Conservation (phyloP, 2,888 invertebrate genomes). For the Ceramica pisi region DNA sequence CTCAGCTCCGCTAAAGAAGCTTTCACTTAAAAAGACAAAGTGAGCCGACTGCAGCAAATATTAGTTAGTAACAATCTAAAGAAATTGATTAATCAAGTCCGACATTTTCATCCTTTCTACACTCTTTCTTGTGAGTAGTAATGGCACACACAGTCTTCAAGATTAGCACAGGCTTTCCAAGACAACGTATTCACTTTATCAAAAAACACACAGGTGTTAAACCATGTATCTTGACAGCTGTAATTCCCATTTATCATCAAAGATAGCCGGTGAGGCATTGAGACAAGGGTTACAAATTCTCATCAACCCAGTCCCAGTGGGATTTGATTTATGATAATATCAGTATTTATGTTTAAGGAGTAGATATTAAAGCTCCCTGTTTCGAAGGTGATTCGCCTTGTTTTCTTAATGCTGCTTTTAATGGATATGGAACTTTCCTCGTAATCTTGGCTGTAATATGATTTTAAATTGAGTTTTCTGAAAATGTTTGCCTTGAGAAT, state of each 20-base stretch:
- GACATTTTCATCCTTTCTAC: not conserved
- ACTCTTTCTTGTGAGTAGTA: not conserved
- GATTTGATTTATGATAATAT: constrained; percentile 47
- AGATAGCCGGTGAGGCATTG: constrained; percentile 19
- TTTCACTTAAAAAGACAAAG: too few species aligned
- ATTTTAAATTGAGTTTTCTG: not conserved
- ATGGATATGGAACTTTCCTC: constrained; percentile 12
- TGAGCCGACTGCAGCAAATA: too few species aligned
- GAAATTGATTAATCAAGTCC: not conserved
- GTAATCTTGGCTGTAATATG: constrained; percentile 12
- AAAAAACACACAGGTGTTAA: constrained; percentile 58
- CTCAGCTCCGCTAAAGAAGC: too few species aligned
- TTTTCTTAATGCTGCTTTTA: constrained; percentile 9
- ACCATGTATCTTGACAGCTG: constrained; percentile 34
- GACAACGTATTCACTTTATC: too few species aligned
- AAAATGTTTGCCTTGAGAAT: not conserved
- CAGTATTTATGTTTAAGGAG: constrained; percentile 9
- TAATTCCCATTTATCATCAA: constrained; percentile 64
- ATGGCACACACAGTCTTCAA: not conserved
- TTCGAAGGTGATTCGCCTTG: not conserved
- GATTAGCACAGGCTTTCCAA: not conserved
- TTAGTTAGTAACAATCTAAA: not conserved
- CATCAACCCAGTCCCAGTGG: constrained; percentile 27
- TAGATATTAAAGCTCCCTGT: constrained; percentile 6
- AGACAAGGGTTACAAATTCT: constrained; percentile 58